These are phyloP conservation scores for Apantesis nais DNA, from an alignment of 2,888 invertebrate genomes.

Conservation along the genomic window DNA sequence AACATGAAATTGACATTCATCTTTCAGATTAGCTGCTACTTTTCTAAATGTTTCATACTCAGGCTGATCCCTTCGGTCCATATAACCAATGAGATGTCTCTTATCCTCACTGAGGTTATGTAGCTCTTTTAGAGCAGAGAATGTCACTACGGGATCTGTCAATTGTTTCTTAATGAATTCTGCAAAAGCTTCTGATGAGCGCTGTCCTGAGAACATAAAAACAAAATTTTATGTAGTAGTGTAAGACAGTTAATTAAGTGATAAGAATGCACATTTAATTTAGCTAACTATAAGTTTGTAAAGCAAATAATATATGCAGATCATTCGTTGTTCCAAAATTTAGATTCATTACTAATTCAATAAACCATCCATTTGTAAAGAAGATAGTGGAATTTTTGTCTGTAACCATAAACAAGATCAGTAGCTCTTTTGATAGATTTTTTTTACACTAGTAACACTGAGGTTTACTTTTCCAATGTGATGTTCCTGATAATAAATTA, in stretches of 20 bases:
- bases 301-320: neutral
- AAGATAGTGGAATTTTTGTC: too few species aligned
- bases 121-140: constrained; percentile 89
- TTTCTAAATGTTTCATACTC: constrained; percentile 93
- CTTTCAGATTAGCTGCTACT: constrained; percentile 94
- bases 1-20: constrained; percentile 97
- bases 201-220: constrained; percentile 79
- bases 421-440: too few species aligned
- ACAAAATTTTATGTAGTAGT: constrained; percentile 1
- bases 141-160: constrained; percentile 93
- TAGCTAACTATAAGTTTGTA: neutral
- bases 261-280: constrained; percentile 4
- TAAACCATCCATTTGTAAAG: too few species aligned
- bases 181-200: constrained; percentile 96
- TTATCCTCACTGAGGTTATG: constrained; percentile 91
- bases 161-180: constrained; percentile 96
- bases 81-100: constrained; percentile 95
- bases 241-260: neutral
- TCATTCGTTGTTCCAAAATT: neutral
- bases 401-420: too few species aligned
- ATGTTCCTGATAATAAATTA: too few species aligned
- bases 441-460: too few species aligned
- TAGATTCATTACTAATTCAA: neutral
- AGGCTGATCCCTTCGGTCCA: constrained; percentile 91
- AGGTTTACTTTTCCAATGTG: too few species aligned